These are phyloP conservation scores for Nephrocerus scutellatus DNA, from an alignment of 2,888 invertebrate species.

Conservation along the genomic window DNA sequence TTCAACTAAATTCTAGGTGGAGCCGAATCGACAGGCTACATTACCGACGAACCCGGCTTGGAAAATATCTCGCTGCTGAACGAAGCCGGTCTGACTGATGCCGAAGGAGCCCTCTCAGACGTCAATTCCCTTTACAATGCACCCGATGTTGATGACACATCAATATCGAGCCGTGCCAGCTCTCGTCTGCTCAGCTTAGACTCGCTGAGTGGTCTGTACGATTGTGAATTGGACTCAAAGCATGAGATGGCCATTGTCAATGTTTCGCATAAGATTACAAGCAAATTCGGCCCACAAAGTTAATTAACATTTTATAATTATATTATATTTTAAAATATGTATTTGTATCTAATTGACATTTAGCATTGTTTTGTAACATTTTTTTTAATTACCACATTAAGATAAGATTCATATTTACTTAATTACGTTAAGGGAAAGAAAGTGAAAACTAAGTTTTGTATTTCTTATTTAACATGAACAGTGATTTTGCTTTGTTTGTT, in stretches of 20 bases:
- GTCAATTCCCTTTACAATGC: constrained; percentile 76
- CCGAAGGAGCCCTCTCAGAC: constrained; percentile 80
- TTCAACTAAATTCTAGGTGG: too few relatives aligned
- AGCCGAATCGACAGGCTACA: constrained; percentile 71
- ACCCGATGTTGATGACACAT: constrained; percentile 62
- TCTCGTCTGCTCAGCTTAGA: constrained; percentile 74
- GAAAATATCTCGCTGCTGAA: constrained; percentile 80
- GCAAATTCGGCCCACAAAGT: constrained; percentile 45
- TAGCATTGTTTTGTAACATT: too few relatives aligned
- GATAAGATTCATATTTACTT: too few relatives aligned
- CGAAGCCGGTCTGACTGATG: constrained; percentile 79
- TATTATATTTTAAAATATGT: too few relatives aligned
- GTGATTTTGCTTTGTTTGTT: too few relatives aligned
- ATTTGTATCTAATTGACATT: too few relatives aligned
- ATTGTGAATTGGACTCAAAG: constrained; percentile 52
- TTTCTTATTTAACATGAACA: too few relatives aligned
- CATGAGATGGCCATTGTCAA: constrained; percentile 49
- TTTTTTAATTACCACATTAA: too few relatives aligned
- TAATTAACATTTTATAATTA: too few relatives aligned
- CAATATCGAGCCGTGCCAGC: constrained; percentile 75
- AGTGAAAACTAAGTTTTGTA: too few relatives aligned
- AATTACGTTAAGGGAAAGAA: too few relatives aligned
- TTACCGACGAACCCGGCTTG: constrained; percentile 79
- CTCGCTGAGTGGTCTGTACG: constrained; percentile 74
- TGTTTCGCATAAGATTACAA: constrained; percentile 47